These are phyloP conservation scores for Rhynchotus rufescens DNA, from an alignment of 2,797 vertebrate species.

Conservation along the genomic window DNA sequence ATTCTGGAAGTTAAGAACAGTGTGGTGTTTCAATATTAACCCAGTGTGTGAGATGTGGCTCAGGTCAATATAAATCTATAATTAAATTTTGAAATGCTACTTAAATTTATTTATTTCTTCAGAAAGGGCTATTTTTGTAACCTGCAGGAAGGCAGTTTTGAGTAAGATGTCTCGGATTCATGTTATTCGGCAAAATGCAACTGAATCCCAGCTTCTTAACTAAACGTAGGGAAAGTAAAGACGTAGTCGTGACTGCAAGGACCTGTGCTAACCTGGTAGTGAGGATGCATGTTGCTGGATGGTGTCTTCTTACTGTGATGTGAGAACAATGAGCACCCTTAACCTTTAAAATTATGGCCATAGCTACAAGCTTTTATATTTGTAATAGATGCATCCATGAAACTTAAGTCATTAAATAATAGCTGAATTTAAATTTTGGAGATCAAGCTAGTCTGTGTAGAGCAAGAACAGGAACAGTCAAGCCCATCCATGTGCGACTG, in stretches of 20 bases:
- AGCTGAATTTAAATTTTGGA: not conserved
- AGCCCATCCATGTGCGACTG: not conserved
- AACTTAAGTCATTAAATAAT: not conserved
- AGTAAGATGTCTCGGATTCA: not conserved
- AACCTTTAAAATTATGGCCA: not conserved
- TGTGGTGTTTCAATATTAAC: not conserved
- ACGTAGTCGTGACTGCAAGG: too few species aligned
- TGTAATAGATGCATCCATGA: not conserved
- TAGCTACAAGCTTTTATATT: not conserved
- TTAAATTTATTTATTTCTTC: not conserved
- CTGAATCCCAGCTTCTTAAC: too few species aligned
- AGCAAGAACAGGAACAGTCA: not conserved
- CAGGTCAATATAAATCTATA: not conserved
- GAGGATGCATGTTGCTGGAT: not conserved
- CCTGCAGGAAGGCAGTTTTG: not conserved
- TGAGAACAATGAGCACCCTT: not conserved
- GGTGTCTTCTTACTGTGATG: not conserved
- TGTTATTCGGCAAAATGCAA: too few species aligned
- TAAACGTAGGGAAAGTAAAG: not conserved
- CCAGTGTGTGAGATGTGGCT: not conserved
- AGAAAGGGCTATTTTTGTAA: too few species aligned
- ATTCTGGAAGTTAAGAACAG: not conserved
- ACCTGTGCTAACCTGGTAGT: not conserved
- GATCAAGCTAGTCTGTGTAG: not conserved
- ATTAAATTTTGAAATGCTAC: not conserved